Evolutionary conservation across 1,140 invertebrate genomes (phyloP).

Genomic region (Prorops nasuta): DNA sequence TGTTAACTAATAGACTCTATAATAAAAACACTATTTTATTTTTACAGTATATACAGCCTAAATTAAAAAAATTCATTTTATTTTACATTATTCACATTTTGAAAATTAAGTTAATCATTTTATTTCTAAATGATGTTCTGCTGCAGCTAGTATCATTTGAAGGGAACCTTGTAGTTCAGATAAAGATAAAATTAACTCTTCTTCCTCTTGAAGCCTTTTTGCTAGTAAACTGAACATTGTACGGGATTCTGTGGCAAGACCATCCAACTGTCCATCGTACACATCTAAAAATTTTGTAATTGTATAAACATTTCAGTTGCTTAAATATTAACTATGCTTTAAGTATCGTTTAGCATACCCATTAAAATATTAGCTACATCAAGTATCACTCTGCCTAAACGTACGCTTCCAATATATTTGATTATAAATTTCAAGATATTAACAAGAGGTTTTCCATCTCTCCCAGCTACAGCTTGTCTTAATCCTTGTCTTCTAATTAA

Average conservation of each 20-base stretch:
- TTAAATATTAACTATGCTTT: constrained; percentile 4
- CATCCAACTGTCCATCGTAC: constrained; percentile 63
- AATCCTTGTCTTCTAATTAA: constrained; percentile 75
- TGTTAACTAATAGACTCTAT: no score
- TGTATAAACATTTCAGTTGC: constrained; percentile 10
- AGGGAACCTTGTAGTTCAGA: constrained; percentile 69
- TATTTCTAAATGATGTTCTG: no score
- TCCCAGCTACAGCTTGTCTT: constrained; percentile 66
- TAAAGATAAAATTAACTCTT: constrained; percentile 63
- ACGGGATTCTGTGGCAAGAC: constrained; percentile 60
- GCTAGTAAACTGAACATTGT: constrained; percentile 63
- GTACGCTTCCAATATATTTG: constrained; percentile 70
- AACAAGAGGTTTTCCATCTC: constrained; percentile 66
- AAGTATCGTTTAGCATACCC: constrained; percentile 51
- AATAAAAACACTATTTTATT: no score
- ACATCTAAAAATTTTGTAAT: constrained; percentile 55
- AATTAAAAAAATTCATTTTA: no score
- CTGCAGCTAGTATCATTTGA: constrained; percentile 65
- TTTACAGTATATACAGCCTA: no score
- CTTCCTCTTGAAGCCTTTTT: constrained; percentile 66
- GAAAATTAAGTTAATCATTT: no score
- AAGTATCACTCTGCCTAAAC: constrained; percentile 71
- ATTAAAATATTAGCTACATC: constrained; percentile 73
- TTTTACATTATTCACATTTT: no score
- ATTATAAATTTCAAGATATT: constrained; percentile 76